phyloP scores from a whole-genome alignment of 2,113 vertebrate species.

The human region DNA sequence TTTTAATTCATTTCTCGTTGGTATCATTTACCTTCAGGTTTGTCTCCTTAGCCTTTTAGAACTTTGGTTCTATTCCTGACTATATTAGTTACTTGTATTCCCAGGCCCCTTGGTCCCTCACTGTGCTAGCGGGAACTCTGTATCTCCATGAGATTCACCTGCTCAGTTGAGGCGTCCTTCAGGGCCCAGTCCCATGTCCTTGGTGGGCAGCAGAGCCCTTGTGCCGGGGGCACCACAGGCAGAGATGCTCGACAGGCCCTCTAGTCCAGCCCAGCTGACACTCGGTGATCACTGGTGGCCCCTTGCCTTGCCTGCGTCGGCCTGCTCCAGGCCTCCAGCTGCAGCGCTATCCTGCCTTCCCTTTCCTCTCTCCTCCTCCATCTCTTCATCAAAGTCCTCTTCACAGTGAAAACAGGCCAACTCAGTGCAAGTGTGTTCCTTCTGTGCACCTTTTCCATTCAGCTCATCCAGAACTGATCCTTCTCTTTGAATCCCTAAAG shows the following conservation, averaged over 20 bases:
- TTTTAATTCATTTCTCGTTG: neutral
- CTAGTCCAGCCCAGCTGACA: neutral
- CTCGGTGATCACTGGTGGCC: rapidly evolving
- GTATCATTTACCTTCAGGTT: neutral
- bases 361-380: too few relatives aligned
- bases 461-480: neutral
- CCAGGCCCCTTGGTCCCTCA: neutral
- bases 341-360: neutral
- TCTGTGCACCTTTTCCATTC: neutral
- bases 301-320: rapidly evolving
- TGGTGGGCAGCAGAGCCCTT: neutral
- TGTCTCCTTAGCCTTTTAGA: neutral
- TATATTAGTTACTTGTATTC: neutral
- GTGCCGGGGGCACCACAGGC: rapidly evolving
- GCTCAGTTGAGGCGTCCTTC: neutral
- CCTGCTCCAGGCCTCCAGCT: neutral
- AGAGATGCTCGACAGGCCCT: rapidly evolving
- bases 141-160: neutral
- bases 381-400: neutral
- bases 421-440: neutral
- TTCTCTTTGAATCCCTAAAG: neutral
- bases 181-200: neutral
- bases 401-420: neutral
- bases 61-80: neutral
- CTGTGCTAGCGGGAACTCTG: neutral